Evolutionary conservation across 2,888 invertebrate genomes (phyloP), one percentile per base, ranked within the genome.

Genomic region (Trachelus troglodyta): DNA sequence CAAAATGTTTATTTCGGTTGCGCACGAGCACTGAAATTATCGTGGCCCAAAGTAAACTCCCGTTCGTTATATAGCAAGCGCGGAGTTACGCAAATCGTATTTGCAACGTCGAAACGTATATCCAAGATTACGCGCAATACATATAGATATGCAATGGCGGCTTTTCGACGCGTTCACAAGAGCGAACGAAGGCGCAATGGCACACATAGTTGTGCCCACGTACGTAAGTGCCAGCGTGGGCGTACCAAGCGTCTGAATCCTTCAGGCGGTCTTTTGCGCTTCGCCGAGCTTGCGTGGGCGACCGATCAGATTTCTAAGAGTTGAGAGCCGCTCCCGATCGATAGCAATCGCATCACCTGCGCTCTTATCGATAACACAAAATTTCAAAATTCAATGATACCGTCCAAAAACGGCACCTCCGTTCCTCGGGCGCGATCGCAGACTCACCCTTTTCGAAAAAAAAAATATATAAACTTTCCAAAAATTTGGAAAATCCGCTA

Each of bases 291-390:
- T 34, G 34, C 74, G 74, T 74, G 74, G 74, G 74, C 35, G 74
- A 35, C 3, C 11, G 37, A 30, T n/a, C 75, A 82, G 78, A 82
- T 82, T 83, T 82, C 77, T 83, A 82, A 75, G 79, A 37, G 81
- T 82, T 83, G 83, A 83, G 83, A 82, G 77, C 79, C 82, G 79
- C 82, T 81, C 80, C 77, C 80, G 81, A 80, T 81, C 56, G 56
- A 23, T 56, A 23, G 23, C 56, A 9, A 23, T 56, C 56, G 56
- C 56, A 2, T 23, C 56, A 56, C 56, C 56, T 56, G 56, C 56
- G 23, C 56, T 56, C 56, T 56, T 56, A 56, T 56, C 56, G 6
- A 9, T 23, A 15, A 23, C 23, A 23, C 6, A 0, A 6, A 23
- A 56, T 23, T 23, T 9, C 56, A 9, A 23, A 9, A 23, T 23